These are phyloP conservation scores for Goniozus legneri DNA, from an alignment of 1,140 invertebrate species.

Conservation along the genomic window DNA sequence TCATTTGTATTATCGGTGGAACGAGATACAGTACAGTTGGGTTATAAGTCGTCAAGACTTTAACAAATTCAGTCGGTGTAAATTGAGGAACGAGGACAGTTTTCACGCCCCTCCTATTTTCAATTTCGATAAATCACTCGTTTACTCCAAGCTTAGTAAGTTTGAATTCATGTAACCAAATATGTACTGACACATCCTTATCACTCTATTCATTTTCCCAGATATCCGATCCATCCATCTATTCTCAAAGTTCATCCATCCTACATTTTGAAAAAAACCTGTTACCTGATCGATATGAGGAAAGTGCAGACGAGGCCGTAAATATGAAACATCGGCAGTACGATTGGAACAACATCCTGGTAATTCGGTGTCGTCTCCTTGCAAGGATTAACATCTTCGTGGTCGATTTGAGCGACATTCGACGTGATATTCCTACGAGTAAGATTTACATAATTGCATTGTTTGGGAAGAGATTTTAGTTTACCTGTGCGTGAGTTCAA, in stretches of 20 bases:
- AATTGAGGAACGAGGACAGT: slow-evolving; percentile 72
- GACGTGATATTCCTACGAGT: slow-evolving; percentile 53
- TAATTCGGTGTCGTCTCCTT: slow-evolving; percentile 40
- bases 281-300: too few species aligned
- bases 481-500: slow-evolving; percentile 68
- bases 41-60: slow-evolving; percentile 56
- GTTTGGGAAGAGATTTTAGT: background rate
- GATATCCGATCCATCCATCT: too few species aligned
- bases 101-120: slow-evolving; percentile 59
- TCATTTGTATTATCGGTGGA: slow-evolving; percentile 66
- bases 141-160: too few species aligned
- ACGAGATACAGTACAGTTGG: slow-evolving; percentile 59
- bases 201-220: too few species aligned
- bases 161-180: too few species aligned
- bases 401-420: slow-evolving; percentile 45
- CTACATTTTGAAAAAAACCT: too few species aligned
- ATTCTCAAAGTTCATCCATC: too few species aligned
- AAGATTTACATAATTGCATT: background rate
- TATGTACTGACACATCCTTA: too few species aligned
- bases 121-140: too few species aligned
- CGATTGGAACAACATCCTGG: slow-evolving; percentile 58
- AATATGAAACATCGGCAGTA: slow-evolving; percentile 82
- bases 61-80: slow-evolving; percentile 57
- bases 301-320: slow-evolving; percentile 60
- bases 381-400: background rate